Conservation (phyloP, 2,888 invertebrate species). For the Caenorhabditis wallacei region DNA sequence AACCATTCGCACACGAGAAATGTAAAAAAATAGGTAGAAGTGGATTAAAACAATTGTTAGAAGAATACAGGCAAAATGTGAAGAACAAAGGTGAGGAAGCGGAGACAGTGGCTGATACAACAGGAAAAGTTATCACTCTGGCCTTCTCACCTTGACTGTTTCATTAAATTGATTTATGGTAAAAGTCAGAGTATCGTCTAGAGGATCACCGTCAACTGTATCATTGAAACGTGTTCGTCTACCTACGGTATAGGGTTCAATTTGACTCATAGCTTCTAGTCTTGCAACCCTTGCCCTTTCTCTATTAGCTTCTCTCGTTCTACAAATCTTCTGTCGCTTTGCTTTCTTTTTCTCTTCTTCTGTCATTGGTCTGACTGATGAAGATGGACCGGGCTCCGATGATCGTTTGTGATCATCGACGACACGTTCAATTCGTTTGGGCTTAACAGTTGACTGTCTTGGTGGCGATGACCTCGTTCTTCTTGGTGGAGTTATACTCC, state of each 20-base stretch:
- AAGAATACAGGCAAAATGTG: background rate
- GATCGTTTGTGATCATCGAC: background rate
- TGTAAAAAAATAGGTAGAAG: background rate
- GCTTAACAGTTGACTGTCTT: background rate
- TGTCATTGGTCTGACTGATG: background rate
- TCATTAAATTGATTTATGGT: background rate
- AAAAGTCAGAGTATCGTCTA: background rate
- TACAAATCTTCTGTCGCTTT: background rate
- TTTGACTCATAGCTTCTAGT: background rate
- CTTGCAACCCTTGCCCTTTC: background rate
- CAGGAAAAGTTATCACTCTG: background rate
- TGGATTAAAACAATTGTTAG: background rate
- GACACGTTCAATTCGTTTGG: background rate
- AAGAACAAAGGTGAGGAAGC: background rate
- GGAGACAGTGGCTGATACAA: background rate
- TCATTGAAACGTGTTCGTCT: background rate
- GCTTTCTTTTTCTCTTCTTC: background rate
- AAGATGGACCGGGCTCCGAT: background rate
- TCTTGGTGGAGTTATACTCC: background rate
- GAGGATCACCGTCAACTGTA: background rate
- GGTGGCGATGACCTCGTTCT: background rate
- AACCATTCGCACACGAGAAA: background rate
- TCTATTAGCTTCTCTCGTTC: constrained; percentile 1
- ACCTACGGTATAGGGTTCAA: background rate
- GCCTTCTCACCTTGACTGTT: constrained; percentile 17